A percentile compares a stretch with the other conserved stretches of the same genome.
Conservation (phyloP, 2,113 vertebrate genomes). For the Orycteropus afer region DNA sequence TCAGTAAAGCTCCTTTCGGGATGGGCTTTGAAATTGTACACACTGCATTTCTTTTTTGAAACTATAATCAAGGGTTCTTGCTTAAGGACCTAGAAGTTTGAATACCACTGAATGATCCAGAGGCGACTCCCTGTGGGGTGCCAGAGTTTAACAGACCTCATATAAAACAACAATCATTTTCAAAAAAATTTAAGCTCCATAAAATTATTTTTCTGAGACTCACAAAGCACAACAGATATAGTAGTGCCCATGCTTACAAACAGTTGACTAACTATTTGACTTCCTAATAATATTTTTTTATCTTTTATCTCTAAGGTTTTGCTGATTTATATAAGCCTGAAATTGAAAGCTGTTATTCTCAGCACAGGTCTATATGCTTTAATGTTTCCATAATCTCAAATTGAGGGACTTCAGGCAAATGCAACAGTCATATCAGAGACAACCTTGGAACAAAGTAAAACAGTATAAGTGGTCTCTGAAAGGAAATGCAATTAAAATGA, state of each 20-base stretch:
- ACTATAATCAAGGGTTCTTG: slow-evolving; percentile 45
- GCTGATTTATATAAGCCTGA: slow-evolving; percentile 45
- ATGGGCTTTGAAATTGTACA: slow-evolving; percentile 57
- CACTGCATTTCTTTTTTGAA: slow-evolving; percentile 65
- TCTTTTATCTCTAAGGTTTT: slow-evolving; percentile 72
- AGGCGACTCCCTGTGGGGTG: slow-evolving; percentile 36
- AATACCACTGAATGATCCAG: slow-evolving; percentile 20
- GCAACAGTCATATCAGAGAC: slow-evolving; percentile 60
- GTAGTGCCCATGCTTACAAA: slow-evolving; percentile 54
- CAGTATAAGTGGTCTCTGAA: slow-evolving; percentile 16
- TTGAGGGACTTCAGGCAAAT: slow-evolving; percentile 72
- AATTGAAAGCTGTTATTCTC: slow-evolving; percentile 70
- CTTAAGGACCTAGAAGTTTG: slow-evolving; percentile 59
- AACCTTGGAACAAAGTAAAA: slow-evolving; percentile 70
- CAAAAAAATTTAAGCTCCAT: slow-evolving; percentile 32
- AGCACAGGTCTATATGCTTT: slow-evolving; percentile 67
- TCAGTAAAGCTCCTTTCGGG: slow-evolving; percentile 65
- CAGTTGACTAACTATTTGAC: slow-evolving; percentile 52
- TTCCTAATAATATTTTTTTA: slow-evolving; percentile 32
- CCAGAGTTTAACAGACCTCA: slow-evolving; percentile 8
- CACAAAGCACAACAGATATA: neutral
- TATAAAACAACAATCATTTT: slow-evolving; percentile 25
- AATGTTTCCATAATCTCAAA: slow-evolving; percentile 72
- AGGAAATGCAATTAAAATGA: slow-evolving; percentile 76
- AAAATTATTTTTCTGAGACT: slow-evolving; percentile 38